phyloP scores from a whole-genome alignment of 2,797 vertebrate genomes.

The Enteromius afrohamiltoni region DNA sequence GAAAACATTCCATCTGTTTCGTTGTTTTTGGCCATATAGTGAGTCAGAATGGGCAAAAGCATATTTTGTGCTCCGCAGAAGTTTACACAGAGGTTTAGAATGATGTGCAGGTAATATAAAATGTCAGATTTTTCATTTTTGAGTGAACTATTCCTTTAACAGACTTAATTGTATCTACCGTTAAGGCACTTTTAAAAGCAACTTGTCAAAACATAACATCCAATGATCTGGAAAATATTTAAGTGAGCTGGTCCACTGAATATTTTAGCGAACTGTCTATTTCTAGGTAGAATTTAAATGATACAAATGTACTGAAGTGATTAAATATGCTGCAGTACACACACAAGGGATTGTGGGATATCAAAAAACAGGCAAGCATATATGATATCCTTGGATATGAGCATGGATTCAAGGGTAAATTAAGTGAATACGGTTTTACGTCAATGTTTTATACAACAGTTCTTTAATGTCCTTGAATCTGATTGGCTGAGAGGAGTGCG shows the following conservation, averaged over 20 bases:
- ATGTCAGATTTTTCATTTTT: not conserved
- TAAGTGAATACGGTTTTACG: not conserved
- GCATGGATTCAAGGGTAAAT: not conserved
- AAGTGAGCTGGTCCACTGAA: not conserved
- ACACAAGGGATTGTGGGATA: not conserved
- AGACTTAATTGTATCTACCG: not conserved
- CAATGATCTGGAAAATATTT: not conserved
- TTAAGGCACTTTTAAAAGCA: not conserved
- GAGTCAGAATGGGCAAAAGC: not conserved
- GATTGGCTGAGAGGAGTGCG: not conserved
- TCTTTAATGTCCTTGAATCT: not conserved
- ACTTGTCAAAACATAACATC: not conserved
- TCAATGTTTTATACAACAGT: not conserved
- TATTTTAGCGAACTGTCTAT: not conserved
- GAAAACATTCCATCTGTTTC: not conserved
- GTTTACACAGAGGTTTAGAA: slow-evolving; percentile 7
- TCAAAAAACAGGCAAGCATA: not conserved
- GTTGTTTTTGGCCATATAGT: not conserved
- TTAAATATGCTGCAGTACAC: not conserved
- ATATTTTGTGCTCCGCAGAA: not conserved
- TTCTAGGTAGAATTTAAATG: not conserved
- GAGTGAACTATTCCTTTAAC: not conserved
- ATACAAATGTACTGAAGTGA: not conserved
- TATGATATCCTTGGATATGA: not conserved
- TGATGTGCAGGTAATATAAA: not conserved